These are phyloP conservation scores for Parauchenoglanis ngamensis DNA, from an alignment of 2,797 vertebrate genomes.

Conservation along the genomic window DNA sequence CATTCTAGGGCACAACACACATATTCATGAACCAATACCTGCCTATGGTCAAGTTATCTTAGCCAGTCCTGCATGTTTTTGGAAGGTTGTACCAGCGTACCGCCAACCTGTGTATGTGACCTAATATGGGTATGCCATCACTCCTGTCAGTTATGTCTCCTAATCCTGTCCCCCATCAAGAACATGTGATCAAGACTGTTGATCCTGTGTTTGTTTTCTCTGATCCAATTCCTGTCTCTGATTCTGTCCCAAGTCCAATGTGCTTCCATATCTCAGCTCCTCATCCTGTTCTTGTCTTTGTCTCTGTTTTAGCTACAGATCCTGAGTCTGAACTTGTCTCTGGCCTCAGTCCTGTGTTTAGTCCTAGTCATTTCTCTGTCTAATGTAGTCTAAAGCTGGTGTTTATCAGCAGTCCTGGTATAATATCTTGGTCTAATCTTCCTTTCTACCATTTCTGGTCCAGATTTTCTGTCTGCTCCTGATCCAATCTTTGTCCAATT, in stretches of 20 bases:
- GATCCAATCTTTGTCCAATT: background rate
- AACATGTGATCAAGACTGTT: background rate
- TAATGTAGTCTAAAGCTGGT: background rate
- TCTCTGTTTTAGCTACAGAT: background rate
- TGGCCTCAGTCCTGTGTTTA: background rate
- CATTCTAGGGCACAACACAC: background rate
- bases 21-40: background rate
- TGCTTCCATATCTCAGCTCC: background rate
- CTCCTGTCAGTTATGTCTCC: too few relatives aligned
- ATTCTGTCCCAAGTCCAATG: background rate
- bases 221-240: background rate
- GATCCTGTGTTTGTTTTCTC: background rate
- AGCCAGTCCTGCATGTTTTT: background rate
- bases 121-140: background rate
- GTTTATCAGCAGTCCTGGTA: background rate
- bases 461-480: background rate
- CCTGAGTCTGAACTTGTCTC: too few relatives aligned
- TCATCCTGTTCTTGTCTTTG: background rate
- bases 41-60: background rate
- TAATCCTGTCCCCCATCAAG: background rate
- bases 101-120: background rate
- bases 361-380: too few relatives aligned
- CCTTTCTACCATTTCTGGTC: background rate
- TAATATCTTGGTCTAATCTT: background rate
- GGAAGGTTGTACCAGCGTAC: background rate